Evolutionary conservation across 1,140 invertebrate species (phyloP).

Genomic region (Drosophila nasuta): DNA sequence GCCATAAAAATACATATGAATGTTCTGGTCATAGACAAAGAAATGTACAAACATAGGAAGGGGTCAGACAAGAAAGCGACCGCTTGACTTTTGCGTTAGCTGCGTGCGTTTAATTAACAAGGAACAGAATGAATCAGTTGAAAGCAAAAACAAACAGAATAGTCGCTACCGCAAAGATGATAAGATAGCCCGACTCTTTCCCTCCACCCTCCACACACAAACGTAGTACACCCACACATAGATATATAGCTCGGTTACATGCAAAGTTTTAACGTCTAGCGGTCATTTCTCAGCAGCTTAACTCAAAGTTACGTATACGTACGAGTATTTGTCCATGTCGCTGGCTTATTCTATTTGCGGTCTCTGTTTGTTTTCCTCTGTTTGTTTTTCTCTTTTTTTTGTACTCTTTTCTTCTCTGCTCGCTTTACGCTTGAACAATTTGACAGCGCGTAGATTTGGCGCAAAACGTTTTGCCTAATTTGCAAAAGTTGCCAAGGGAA

Average conservation of each 20-base stretch:
- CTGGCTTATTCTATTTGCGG: constrained; percentile 73
- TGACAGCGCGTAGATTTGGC: constrained; percentile 82
- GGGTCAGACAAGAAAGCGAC: constrained; percentile 45
- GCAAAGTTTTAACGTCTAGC: constrained; percentile 59
- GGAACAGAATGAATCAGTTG: constrained; percentile 56
- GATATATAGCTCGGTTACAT: constrained; percentile 6
- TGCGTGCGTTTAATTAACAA: constrained; percentile 71
- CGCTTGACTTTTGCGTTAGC: constrained; percentile 64
- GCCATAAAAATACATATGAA: constrained; percentile 71
- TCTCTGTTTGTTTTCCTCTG: constrained; percentile 37
- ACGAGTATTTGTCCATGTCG: constrained; percentile 38
- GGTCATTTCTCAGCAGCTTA: constrained; percentile 75
- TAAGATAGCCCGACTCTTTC: constrained; percentile 44
- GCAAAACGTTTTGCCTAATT: constrained; percentile 83
- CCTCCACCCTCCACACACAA: constrained; percentile 5
- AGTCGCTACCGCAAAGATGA: constrained; percentile 70
- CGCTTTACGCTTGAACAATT: constrained; percentile 78
- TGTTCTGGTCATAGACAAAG: constrained; percentile 17
- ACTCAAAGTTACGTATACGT: constrained; percentile 72
- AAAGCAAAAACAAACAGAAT: constrained; percentile 72
- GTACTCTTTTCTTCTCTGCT: constrained; percentile 27
- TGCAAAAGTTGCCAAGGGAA: constrained; percentile 66
- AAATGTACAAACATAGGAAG: not conserved
- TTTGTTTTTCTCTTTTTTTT: constrained; percentile 46
- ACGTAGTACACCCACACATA: constrained; percentile 28